A percentile compares a stretch with the other conserved stretches of the same genome.
Evolutionary conservation across 2,888 invertebrate species (phyloP).

Genomic region (Eudasyphora cyanicolor): DNA sequence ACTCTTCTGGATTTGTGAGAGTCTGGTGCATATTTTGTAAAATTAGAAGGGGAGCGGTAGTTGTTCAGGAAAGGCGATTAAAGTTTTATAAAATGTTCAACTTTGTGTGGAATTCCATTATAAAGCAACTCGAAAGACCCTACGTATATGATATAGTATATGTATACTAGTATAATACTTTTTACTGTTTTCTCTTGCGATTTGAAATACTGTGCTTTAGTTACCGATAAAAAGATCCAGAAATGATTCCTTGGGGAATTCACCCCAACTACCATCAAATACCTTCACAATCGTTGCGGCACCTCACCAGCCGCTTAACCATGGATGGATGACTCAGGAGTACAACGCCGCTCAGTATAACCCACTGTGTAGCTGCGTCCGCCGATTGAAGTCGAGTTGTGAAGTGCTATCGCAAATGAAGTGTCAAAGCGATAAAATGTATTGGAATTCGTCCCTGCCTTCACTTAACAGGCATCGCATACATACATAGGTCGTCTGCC

Average conservation of each 20-base stretch:
- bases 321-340: neutral
- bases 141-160: too few species aligned
- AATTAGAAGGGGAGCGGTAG: too few species aligned
- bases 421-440: slow-evolving; percentile 64
- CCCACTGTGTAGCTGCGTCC: neutral
- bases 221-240: too few species aligned
- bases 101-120: too few species aligned
- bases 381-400: neutral
- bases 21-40: too few species aligned
- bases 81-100: too few species aligned
- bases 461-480: neutral
- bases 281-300: neutral
- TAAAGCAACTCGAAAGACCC: too few species aligned
- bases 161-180: too few species aligned
- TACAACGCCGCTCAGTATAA: neutral
- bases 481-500: neutral
- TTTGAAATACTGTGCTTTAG: too few species aligned
- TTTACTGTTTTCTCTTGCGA: too few species aligned
- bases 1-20: too few species aligned
- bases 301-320: neutral
- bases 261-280: neutral
- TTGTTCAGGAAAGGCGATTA: too few species aligned
- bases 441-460: slow-evolving; percentile 45
- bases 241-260: slow-evolving; percentile 31
- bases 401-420: slow-evolving; percentile 65